A percentile compares a stretch with the other conserved stretches of the same genome.
These are phyloP conservation scores for Rhinopomastus cyanomelas DNA, from an alignment of 2,113 vertebrate species.

Conservation along the genomic window DNA sequence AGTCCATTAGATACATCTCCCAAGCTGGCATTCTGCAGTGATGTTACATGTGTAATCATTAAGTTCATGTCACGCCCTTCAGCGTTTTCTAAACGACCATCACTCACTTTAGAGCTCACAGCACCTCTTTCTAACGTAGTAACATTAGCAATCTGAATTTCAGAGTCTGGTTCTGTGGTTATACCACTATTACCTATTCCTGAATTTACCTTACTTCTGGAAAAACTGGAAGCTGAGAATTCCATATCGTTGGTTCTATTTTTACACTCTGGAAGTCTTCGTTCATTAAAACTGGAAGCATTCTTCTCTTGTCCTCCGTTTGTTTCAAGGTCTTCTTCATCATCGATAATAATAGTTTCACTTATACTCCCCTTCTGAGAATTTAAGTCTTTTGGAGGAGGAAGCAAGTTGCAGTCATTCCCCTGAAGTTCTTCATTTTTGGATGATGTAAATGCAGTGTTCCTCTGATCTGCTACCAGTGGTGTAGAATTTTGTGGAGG, in stretches of 20 bases:
- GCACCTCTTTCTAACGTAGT: constrained; percentile 88
- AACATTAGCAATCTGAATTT: constrained; percentile 96
- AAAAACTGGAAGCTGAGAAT: constrained; percentile 81
- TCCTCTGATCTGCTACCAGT: constrained; percentile 74
- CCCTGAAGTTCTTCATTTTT: constrained; percentile 79
- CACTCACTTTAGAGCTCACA: constrained; percentile 77
- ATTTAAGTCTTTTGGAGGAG: constrained; percentile 76
- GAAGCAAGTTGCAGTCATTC: constrained; percentile 76
- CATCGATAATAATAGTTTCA: constrained; percentile 97
- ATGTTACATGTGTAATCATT: constrained; percentile 97
- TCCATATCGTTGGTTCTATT: constrained; percentile 78
- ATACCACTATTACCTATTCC: constrained; percentile 82
- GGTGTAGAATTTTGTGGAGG: constrained; percentile 69
- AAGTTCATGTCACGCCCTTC: constrained; percentile 89
- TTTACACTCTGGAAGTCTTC: constrained; percentile 78
- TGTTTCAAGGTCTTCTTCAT: constrained; percentile 89
- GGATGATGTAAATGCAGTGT: constrained; percentile 65
- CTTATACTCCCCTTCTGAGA: constrained; percentile 82
- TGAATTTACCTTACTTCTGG: constrained; percentile 84
- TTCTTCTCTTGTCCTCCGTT: constrained; percentile 82
- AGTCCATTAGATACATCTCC: constrained; percentile 87
- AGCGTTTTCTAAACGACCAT: constrained; percentile 73
- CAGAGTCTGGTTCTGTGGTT: constrained; percentile 94
- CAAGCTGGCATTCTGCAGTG: constrained; percentile 84
- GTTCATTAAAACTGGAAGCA: constrained; percentile 76